Conservation (phyloP, 2,113 vertebrate species). For the Spermophilus dauricus region DNA sequence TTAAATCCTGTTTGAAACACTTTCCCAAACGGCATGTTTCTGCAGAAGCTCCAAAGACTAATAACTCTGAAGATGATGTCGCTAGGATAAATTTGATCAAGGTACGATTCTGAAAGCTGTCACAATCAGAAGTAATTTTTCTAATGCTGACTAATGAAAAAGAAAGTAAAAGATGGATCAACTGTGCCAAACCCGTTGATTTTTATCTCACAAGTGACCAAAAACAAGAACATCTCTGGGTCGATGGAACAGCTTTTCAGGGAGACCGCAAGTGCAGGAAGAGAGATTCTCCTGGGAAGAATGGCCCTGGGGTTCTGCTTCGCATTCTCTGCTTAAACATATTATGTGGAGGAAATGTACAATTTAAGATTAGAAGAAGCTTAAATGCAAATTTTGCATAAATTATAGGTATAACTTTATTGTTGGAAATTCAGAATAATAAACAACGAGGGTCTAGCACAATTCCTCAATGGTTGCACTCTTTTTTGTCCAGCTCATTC, state of each 20-base stretch:
- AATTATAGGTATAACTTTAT: background rate
- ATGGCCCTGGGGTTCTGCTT: background rate
- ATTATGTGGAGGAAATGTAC: background rate
- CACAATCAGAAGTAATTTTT: conserved; percentile 72
- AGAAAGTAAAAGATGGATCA: conserved; percentile 87
- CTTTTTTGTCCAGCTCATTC: background rate
- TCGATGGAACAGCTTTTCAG: background rate
- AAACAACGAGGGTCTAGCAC: background rate
- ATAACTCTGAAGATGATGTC: conserved; percentile 72
- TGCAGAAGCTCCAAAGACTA: conserved; percentile 72
- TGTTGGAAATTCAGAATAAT: background rate
- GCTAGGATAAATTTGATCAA: conserved; percentile 72
- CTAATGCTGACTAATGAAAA: conserved; percentile 85
- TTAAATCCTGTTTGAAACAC: conserved; percentile 59
- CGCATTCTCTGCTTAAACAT: conserved; percentile 17
- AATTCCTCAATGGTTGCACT: too few species aligned
- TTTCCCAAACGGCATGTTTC: conserved; percentile 67
- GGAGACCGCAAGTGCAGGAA: background rate
- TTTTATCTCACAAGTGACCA: conserved; percentile 80
- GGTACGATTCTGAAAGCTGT: conserved; percentile 65
- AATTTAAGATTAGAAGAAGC: background rate
- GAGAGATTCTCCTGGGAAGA: conserved; percentile 2
- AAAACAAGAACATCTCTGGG: conserved; percentile 79
- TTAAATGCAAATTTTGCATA: background rate
- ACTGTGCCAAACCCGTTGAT: conserved; percentile 83